These are phyloP conservation scores for Drosophila engyochracea DNA, from an alignment of 2,888 invertebrate genomes.

Conservation along the genomic window DNA sequence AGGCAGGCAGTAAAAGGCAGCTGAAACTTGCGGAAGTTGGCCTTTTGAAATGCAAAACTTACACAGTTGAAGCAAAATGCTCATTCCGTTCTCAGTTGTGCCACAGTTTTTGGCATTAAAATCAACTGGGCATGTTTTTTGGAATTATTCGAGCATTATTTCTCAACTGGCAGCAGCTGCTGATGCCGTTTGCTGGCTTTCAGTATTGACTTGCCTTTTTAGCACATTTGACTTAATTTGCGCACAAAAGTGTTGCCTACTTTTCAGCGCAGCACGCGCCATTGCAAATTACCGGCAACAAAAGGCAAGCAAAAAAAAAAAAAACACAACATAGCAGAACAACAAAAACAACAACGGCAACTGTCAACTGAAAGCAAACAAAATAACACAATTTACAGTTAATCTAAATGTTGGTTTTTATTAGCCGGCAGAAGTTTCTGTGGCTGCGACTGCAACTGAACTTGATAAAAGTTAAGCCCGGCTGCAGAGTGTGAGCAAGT, in stretches of 20 bases:
- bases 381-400: constrained; percentile 80
- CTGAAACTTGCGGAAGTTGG: constrained; percentile 64
- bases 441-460: constrained; percentile 70
- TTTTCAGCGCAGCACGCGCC: constrained; percentile 67
- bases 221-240: constrained; percentile 57
- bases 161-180: constrained; percentile 60
- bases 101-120: constrained; percentile 55
- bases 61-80: constrained; percentile 13
- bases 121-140: constrained; percentile 67
- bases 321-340: constrained; percentile 17
- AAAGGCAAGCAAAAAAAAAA: constrained; percentile 4
- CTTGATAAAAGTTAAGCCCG: constrained; percentile 75
- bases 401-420: constrained; percentile 80
- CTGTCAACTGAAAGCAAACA: constrained; percentile 66
- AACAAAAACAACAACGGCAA: constrained; percentile 31
- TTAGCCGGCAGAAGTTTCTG: constrained; percentile 70
- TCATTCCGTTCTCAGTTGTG: constrained; percentile 15
- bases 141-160: constrained; percentile 78
- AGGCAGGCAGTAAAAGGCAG: constrained; percentile 21
- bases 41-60: constrained; percentile 70
- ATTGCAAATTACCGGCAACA: constrained; percentile 64
- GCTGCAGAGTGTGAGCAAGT: constrained; percentile 2
- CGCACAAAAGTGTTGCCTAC: constrained; percentile 73
- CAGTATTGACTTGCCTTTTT: constrained; percentile 66
- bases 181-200: constrained; percentile 38